Evolutionary conservation across 2,888 invertebrate species (phyloP), one percentile per base, ranked within the genome.

Genomic region (Macroteleia sp.): DNA sequence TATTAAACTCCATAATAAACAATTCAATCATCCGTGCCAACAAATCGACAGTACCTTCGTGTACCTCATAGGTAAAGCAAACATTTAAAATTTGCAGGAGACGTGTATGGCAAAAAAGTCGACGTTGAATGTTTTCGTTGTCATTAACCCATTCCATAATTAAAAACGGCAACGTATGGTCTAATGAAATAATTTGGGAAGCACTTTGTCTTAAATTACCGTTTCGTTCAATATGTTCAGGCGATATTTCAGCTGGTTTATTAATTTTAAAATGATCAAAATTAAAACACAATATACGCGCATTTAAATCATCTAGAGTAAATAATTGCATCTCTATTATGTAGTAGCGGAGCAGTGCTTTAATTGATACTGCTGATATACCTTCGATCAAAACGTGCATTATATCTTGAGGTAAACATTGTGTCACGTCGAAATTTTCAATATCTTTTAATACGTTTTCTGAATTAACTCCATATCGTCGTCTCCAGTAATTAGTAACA

Each of bases 201-300:
- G 70, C 73, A 69, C 66, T 81, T 56, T 81, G 81, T 25, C 69
- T 70, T n/a, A 81, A 56, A 36, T 19, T 12, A 1, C 16, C 41
- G n/a, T 54, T 19, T 22, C 50, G 42, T 28, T 20, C 9, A 2
- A 78, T 5, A 17, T 69, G 57, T 20, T 67, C n/a, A 17, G 2
- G 2, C 10, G 3, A 2, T 2, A 32, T 10, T 10, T 32, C n/a
- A 10, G 6, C 10, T 44, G 79, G 79, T 44, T 67, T 79, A 36
- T 79, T 77, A 6, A 10, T 61, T 16, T 36, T 34, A 16, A 79
- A 76, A 46, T 79, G 48, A 8, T 46, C 30, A 32, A 39, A 77
- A 67, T 77, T 41, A 46, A 81, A 79, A 54, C 39, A 28, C 6
- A 6, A 4, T 0, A 80, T 19, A 9, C 46, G 17, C 6, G 57